Base-by-base conservation (phyloP, 2,888 invertebrate species). In the Petrolisthes manimaculis region DNA sequence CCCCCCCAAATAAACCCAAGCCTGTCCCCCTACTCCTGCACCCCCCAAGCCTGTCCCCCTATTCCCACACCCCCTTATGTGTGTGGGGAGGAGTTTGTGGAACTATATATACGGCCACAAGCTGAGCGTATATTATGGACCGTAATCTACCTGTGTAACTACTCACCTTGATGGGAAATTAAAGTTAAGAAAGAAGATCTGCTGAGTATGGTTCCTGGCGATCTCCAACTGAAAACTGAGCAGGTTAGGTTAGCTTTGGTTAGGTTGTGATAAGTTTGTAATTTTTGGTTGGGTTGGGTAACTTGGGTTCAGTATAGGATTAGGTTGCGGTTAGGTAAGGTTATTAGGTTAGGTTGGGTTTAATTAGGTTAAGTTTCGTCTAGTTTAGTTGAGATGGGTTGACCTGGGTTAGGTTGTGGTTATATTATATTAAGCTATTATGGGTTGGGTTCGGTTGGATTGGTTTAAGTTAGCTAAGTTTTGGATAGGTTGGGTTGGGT, bases 201-300 rank as follows among this genome's bases (percentile, higher is more conserved):
- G 61, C 37, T 78, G 9, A 5, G 8, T 21, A 6, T 37, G 2
- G 21, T 79, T 69, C 24, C 21, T 67, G 0, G 79, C 21, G 24
- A 84, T 74, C 78, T 79, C 53, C 54, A 79, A n/a, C 84, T 84
- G 84, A 24, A 84, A 84, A 74, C 84, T 84, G 51, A 84, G 8
- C 37, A 37, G 0, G 37, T 37, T 12, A 24, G 75, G 5, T 75
- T 14, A 14, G 75, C 6, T 51, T 12, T 75, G 75, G 5, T 75
- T 14, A 14, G 75, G 14, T 51, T 14, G 18, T 18, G 12, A 18
- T 67, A 67, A 18, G 67, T 18, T 67, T 2, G 12, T 14, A 18
- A 1, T 12, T 9, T 37, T 75, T 1, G 75, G 5, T 14, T 75
- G 61, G 4, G 24, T 9, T 80, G 18, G n/a, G 3, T 14, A 9